Evolutionary conservation across 2,797 vertebrate species (phyloP), one percentile per base, ranked within the genome.

Genomic region (Crocidura indochinensis): DNA sequence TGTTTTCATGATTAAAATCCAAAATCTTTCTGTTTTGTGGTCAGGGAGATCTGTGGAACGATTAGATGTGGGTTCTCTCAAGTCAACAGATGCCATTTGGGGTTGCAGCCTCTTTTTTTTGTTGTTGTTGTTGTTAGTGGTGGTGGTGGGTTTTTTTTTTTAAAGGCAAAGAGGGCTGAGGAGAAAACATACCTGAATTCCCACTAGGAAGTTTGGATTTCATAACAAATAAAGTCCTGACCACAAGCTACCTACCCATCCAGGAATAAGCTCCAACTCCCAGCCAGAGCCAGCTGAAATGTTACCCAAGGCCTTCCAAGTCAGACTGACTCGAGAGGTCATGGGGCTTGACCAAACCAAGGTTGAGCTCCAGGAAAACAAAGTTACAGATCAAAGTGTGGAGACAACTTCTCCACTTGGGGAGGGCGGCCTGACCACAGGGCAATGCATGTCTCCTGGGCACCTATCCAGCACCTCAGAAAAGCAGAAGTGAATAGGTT

Each of bases 111-210:
- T 89, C 85, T 47, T 53, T 68, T 31, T 19, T 4, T 15, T 60
- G 19, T 60, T 60, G 56, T 60, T 60, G 51, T n/a, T n/a, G n/a
- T n/a, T n/a, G n/a, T n/a, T n/a, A n/a, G n/a, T n/a, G n/a, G n/a
- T n/a, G n/a, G n/a, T n/a, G n/a, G n/a, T n/a, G n/a, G n/a, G n/a
- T n/a, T n/a, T n/a, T n/a, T n/a, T n/a, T n/a, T n/a, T n/a, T n/a
- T n/a, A n/a, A n/a, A n/a, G n/a, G n/a, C n/a, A n/a, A n/a, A n/a
- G 7, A 81, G 49, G 44, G 38, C 87, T 10, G 31, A 20, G 76
- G 86, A 22, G 49, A 86, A 95, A 96, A 87, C 79, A 93, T 90
- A 91, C 75, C 75, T 91, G 38, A 49, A 22, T 94, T 87, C 64
- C 84, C 93, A 90, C 24, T n/a, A 62, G 84, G 84, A 86, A 88